Evolutionary conservation across 2,797 vertebrate genomes (phyloP).

Genomic region (Neomorphus geoffroyi): DNA sequence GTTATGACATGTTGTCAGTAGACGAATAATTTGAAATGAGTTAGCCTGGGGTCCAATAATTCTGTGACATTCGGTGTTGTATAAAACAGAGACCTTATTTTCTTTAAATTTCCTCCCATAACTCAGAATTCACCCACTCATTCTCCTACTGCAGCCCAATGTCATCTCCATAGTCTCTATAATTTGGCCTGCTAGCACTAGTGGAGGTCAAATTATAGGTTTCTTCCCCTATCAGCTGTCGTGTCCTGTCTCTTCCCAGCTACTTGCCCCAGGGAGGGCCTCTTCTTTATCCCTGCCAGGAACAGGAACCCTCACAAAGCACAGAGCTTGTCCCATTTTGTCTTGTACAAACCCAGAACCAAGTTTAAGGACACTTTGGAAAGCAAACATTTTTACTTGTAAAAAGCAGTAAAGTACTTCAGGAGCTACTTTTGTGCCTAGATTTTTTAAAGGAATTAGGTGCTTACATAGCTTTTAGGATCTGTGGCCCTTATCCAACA

Average conservation of each 20-base stretch:
- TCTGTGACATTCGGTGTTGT: background rate
- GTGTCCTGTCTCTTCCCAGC: background rate
- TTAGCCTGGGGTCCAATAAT: constrained; percentile 34
- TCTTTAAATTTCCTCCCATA: background rate
- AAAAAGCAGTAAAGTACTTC: background rate
- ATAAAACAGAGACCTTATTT: background rate
- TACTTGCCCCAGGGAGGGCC: background rate
- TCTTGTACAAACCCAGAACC: background rate
- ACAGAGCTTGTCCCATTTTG: background rate
- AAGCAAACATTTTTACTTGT: background rate
- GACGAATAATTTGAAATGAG: background rate
- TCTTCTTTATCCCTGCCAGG: background rate
- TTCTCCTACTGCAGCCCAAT: background rate
- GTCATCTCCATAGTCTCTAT: background rate
- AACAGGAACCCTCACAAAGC: background rate
- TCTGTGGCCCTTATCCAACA: background rate
- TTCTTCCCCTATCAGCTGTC: background rate
- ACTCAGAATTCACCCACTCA: background rate
- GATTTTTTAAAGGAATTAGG: background rate
- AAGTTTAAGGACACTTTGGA: background rate
- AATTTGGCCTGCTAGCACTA: background rate
- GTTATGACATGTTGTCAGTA: constrained; percentile 39
- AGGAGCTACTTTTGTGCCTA: background rate
- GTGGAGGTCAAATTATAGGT: background rate
- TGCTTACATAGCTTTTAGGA: background rate